A percentile compares a stretch with the other conserved stretches of the same genome.
Evolutionary conservation across 2,888 invertebrate species (phyloP).

Genomic region (Trissonchulus latispiculum): DNA sequence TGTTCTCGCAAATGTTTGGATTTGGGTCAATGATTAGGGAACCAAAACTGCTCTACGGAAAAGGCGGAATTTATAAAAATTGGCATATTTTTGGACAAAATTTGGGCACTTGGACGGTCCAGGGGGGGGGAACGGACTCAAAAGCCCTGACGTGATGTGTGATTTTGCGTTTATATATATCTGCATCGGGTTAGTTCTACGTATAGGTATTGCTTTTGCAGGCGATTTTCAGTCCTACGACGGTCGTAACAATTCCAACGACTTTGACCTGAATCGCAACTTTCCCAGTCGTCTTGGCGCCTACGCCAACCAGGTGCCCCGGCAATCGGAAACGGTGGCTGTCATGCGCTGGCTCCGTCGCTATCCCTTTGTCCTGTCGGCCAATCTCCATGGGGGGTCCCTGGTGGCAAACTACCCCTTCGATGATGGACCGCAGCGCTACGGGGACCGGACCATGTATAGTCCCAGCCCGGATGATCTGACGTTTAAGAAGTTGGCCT

Average conservation of each 20-base stretch:
- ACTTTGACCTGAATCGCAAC: conserved; percentile 74
- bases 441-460: conserved; percentile 34
- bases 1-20: no score
- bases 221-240: conserved; percentile 42
- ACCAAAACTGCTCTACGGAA: no score
- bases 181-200: no score
- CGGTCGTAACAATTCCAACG: conserved; percentile 71
- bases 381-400: conserved; percentile 54
- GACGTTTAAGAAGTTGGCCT: conserved; percentile 39
- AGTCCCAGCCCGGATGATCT: conserved; percentile 33
- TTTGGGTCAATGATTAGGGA: no score
- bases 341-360: conserved; percentile 45
- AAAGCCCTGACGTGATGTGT: no score
- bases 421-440: conserved; percentile 56
- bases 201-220: no score
- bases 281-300: conserved; percentile 66
- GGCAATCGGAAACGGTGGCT: conserved; percentile 44
- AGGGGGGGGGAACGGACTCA: no score
- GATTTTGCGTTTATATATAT: no score
- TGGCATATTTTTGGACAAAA: no score
- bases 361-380: conserved; percentile 42
- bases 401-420: conserved; percentile 93
- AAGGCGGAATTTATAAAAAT: no score
- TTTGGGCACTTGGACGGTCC: no score
- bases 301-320: conserved; percentile 25